These are phyloP conservation scores for Pristionchus maxplancki DNA, from an alignment of 2,888 invertebrate genomes.

Conservation along the genomic window DNA sequence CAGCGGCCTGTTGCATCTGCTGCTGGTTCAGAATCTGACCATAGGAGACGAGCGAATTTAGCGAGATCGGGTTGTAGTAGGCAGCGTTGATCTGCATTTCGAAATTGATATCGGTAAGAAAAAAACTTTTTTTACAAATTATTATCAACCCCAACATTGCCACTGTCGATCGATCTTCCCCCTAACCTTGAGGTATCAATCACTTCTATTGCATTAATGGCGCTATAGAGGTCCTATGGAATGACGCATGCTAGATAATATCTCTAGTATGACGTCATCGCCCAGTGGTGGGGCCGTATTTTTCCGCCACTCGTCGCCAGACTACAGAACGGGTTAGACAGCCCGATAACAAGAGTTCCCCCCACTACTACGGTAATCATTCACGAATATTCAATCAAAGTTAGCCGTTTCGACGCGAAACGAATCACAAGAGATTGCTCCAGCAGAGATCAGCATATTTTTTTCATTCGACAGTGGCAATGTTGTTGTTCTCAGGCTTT, in stretches of 20 bases:
- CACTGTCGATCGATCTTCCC: too few species aligned
- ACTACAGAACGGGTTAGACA: neutral
- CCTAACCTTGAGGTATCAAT: too few species aligned
- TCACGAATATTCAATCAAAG: too few species aligned
- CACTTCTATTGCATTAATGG: neutral
- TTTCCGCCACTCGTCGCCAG: neutral
- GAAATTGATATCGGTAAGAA: too few species aligned
- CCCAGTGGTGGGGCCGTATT: neutral
- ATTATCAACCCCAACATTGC: neutral
- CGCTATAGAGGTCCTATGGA: too few species aligned
- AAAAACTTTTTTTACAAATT: too few species aligned
- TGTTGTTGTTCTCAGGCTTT: too few species aligned
- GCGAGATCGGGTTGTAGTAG: slow-evolving; percentile 29
- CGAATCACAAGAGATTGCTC: too few species aligned
- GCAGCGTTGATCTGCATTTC: slow-evolving; percentile 21
- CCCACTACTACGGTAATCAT: neutral
- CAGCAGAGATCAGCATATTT: too few species aligned
- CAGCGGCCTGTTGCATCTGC: slow-evolving; percentile 8
- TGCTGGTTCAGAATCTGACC: neutral
- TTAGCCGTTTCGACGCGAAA: too few species aligned
- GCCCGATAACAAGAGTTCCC: neutral
- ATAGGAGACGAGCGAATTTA: slow-evolving; percentile 28
- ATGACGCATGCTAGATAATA: neutral
- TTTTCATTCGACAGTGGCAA: too few species aligned
- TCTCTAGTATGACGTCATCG: neutral